Base-by-base conservation (phyloP, 2,797 vertebrate genomes). In the Sebastes taczanowskii region DNA sequence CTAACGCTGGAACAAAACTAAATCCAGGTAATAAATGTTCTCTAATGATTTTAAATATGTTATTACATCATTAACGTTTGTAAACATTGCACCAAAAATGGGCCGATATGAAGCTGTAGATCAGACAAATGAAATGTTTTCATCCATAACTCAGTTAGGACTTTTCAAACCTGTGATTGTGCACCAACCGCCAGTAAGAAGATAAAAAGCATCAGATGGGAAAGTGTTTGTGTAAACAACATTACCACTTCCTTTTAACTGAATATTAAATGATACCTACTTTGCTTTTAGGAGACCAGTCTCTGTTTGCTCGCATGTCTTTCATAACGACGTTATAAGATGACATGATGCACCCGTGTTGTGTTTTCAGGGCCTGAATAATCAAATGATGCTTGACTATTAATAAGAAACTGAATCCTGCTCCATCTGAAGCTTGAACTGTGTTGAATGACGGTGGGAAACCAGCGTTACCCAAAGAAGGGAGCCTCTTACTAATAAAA, bases 401-500 rank as follows among this genome's bases (percentile, higher is more conserved):
- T 29, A 11, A 18, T 2, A 9, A 20, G 1, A 42, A n/a, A 6
- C 7, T 34, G 20, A 25, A 16, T 42, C 23, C 14, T 52, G 42
- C 70, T 74, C 71, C 27, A 8, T 67, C 38, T 55, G 6, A 4
- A 53, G 18, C 7, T 10, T 7, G 7, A 30, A 6, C 20, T 32
- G 0, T 34, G 69, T 38, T 66, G 23, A 63, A 38, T 7, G 62
- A 71, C 22, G 2, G 22, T 11, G 58, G 52, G 18, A 72, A 66
- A 46, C 5, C 13, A 29, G 29, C 49, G 10, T 52, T 20, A 71
- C 75, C 63, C 14, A 59, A 35, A 75, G n/a, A 46, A 63, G 58
- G 27, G 65, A 78, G 49, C 8, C 4, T 52, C 77, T 75, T 32
- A 52, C 30, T 87, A 61, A 83, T 77, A 69, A 71, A 3, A 35